phyloP scores from a whole-genome alignment of 2,113 vertebrate species.

The Osmerus mordax region DNA sequence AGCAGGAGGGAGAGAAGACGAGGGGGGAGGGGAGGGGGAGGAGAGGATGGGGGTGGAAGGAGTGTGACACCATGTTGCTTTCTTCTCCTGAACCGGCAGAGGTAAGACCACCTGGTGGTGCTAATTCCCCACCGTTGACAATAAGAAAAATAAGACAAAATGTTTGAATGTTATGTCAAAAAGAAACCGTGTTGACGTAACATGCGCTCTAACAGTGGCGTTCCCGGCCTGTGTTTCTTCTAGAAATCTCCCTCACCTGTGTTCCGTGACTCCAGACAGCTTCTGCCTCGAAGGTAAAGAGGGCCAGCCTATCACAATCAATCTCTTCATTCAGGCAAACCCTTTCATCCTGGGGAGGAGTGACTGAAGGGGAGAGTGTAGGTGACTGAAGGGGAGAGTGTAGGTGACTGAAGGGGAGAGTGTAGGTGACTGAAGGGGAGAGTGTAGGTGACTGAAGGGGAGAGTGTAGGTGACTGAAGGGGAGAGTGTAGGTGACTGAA shows the following conservation, averaged over 20 bases:
- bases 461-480: no score
- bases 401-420: no score
- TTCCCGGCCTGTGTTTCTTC: neutral
- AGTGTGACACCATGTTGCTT: constrained; percentile 12
- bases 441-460: no score
- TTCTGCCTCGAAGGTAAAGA: constrained; percentile 44
- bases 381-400: neutral
- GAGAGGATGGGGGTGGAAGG: constrained; percentile 43
- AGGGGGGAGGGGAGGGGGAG: constrained; percentile 32
- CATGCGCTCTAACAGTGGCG: neutral
- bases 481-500: no score
- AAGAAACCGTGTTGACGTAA: neutral
- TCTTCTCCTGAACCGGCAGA: constrained; percentile 33
- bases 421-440: no score
- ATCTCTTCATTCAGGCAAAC: no score
- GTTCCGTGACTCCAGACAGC: constrained; percentile 11
- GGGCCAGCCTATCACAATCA: neutral
- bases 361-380: no score
- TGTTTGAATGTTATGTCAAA: no score
- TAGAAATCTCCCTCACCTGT: constrained; percentile 44
- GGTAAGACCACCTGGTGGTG: neutral
- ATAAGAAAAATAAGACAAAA: no score
- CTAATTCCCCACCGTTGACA: no score
- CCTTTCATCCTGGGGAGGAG: neutral
- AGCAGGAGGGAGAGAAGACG: constrained; percentile 52